These are phyloP conservation scores for Trichopoda pennipes DNA, from an alignment of 2,888 invertebrate genomes.

Conservation along the genomic window DNA sequence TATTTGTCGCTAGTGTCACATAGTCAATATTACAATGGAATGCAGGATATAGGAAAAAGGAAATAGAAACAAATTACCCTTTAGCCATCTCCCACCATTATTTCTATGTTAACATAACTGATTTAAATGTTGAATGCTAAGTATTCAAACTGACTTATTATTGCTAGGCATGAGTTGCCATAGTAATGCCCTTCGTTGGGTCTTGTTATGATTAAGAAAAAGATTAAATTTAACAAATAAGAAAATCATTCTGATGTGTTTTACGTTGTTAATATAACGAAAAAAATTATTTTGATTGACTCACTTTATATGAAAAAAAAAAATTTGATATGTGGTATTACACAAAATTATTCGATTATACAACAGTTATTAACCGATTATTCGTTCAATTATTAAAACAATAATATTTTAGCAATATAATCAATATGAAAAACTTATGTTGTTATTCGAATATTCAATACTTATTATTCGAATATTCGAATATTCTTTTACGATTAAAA, in stretches of 20 bases:
- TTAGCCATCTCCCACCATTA: not conserved
- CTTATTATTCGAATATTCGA: no score
- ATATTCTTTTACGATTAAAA: no score
- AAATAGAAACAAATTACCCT: not conserved
- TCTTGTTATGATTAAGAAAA: no score
- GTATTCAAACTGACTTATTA: not conserved
- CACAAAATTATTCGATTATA: no score
- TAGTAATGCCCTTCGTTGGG: not conserved
- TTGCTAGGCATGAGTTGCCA: not conserved
- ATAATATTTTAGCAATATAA: no score
- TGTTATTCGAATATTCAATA: no score
- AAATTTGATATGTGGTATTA: no score
- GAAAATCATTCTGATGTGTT: not conserved
- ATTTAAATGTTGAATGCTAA: not conserved
- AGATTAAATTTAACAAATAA: not conserved
- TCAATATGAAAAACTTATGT: not conserved
- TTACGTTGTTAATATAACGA: no score
- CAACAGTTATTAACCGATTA: no score
- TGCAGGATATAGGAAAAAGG: not conserved
- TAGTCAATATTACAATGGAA: not conserved
- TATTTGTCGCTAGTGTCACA: not conserved
- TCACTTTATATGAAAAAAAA: no score
- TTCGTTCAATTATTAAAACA: no score
- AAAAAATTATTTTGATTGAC: no score
- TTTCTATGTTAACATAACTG: not conserved